phyloP scores from a whole-genome alignment of 2,888 invertebrate species.

The Phoronis australis region DNA sequence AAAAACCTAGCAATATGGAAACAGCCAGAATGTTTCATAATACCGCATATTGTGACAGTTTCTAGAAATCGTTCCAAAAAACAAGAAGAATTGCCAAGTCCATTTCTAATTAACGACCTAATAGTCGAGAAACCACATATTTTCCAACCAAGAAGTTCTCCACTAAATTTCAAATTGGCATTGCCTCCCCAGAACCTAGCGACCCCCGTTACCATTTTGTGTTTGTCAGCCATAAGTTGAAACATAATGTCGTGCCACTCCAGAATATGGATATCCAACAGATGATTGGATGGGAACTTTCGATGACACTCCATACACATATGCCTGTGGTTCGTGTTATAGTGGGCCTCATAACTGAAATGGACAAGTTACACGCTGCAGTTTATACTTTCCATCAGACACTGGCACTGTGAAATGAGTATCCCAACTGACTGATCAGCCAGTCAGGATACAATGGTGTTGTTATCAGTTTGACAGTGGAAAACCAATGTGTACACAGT shows the following conservation, averaged over 20 bases:
- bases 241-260: constrained; percentile 75
- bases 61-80: too few relatives aligned
- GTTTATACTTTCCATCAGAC: too few relatives aligned
- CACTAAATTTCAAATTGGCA: not conserved
- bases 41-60: too few relatives aligned
- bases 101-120: not conserved
- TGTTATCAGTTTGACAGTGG: too few relatives aligned
- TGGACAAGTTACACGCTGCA: too few relatives aligned
- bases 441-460: too few relatives aligned
- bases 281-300: constrained; percentile 63
- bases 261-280: constrained; percentile 70
- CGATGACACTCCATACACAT: constrained; percentile 66
- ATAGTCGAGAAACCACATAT: not conserved
- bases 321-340: constrained; percentile 65
- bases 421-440: too few relatives aligned
- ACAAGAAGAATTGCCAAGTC: too few relatives aligned
- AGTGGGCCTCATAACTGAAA: constrained; percentile 66
- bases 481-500: too few relatives aligned
- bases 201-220: constrained; percentile 60
- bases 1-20: too few relatives aligned
- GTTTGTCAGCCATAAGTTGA: constrained; percentile 60
- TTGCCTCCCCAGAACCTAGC: not conserved
- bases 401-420: too few relatives aligned
- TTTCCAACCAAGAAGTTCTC: not conserved
- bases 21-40: too few relatives aligned